phyloP scores from a whole-genome alignment of 2,113 vertebrate species.

The Ranitomeya variabilis region DNA sequence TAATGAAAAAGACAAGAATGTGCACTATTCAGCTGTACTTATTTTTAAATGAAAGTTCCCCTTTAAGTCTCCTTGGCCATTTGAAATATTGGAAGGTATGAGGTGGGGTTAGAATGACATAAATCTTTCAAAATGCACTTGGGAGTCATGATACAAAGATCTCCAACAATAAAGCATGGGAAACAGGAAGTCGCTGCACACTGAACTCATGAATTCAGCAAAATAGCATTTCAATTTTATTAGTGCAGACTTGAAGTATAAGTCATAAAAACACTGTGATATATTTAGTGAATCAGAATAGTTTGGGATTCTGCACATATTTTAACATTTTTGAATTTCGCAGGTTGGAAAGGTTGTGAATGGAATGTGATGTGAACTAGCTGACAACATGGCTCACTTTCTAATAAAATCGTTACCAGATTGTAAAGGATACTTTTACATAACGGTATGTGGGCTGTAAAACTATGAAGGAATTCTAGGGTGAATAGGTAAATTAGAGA shows the following conservation, averaged over 20 bases:
- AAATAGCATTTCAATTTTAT: slow-evolving; percentile 40
- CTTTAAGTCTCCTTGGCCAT: slow-evolving; percentile 23
- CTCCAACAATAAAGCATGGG: slow-evolving; percentile 39
- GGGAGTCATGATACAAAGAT: slow-evolving; percentile 39
- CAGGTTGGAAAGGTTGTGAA: slow-evolving; percentile 48
- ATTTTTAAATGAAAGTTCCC: slow-evolving; percentile 10
- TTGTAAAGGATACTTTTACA: not conserved
- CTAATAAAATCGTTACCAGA: slow-evolving; percentile 35
- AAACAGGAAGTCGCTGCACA: slow-evolving; percentile 40
- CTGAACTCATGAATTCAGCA: slow-evolving; percentile 42
- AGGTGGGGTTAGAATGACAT: slow-evolving; percentile 30
- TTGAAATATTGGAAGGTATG: slow-evolving; percentile 47
- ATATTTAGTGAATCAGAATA: slow-evolving; percentile 35
- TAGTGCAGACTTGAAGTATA: slow-evolving; percentile 30
- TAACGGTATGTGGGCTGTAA: not conserved
- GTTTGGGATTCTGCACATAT: slow-evolving; percentile 19
- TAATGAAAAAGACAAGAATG: not conserved
- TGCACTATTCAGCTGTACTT: not conserved
- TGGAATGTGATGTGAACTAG: slow-evolving; percentile 36
- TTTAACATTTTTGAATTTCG: slow-evolving; percentile 18
- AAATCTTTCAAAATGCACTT: slow-evolving; percentile 34
- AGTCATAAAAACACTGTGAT: slow-evolving; percentile 40
- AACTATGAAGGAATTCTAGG: not conserved
- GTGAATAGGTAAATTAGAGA: not conserved
- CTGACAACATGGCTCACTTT: not conserved